Evolutionary conservation across 2,888 invertebrate species (phyloP).

Genomic region (Azorinus chamasolen): DNA sequence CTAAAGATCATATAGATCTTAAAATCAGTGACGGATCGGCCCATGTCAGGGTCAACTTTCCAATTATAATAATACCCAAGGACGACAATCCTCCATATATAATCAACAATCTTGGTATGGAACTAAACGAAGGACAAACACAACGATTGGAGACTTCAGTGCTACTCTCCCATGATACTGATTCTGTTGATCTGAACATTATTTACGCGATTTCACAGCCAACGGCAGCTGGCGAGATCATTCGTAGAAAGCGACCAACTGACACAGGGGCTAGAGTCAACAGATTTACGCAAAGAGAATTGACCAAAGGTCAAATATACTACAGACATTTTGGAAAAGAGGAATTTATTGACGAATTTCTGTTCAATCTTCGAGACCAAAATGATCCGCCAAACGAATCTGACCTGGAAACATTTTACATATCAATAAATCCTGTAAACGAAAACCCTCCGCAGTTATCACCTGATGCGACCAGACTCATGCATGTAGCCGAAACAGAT

Average conservation of each 20-base stretch:
- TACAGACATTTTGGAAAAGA: slow-evolving; percentile 84
- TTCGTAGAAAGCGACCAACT: slow-evolving; percentile 76
- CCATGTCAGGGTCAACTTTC: slow-evolving; percentile 82
- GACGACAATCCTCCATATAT: slow-evolving; percentile 85
- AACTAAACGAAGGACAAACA: slow-evolving; percentile 82
- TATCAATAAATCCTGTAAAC: slow-evolving; percentile 81
- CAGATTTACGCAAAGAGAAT: slow-evolving; percentile 84
- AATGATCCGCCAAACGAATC: slow-evolving; percentile 85
- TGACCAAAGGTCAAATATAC: slow-evolving; percentile 84
- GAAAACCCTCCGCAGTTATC: slow-evolving; percentile 84
- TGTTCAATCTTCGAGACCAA: slow-evolving; percentile 82
- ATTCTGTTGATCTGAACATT: slow-evolving; percentile 82
- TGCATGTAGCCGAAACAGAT: slow-evolving; percentile 83
- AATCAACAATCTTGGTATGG: slow-evolving; percentile 82
- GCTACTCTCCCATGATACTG: slow-evolving; percentile 84
- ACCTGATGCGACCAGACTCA: slow-evolving; percentile 75
- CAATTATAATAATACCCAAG: slow-evolving; percentile 84
- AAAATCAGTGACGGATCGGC: slow-evolving; percentile 83
- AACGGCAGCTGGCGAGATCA: slow-evolving; percentile 82
- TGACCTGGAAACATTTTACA: slow-evolving; percentile 78
- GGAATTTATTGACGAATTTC: slow-evolving; percentile 81
- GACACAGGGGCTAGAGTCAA: slow-evolving; percentile 80
- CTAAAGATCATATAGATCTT: slow-evolving; percentile 82
- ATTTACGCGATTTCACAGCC: slow-evolving; percentile 80
- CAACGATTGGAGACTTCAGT: slow-evolving; percentile 77